Conservation (phyloP, 2,113 vertebrate species). For the Microcebus tavaratra region DNA sequence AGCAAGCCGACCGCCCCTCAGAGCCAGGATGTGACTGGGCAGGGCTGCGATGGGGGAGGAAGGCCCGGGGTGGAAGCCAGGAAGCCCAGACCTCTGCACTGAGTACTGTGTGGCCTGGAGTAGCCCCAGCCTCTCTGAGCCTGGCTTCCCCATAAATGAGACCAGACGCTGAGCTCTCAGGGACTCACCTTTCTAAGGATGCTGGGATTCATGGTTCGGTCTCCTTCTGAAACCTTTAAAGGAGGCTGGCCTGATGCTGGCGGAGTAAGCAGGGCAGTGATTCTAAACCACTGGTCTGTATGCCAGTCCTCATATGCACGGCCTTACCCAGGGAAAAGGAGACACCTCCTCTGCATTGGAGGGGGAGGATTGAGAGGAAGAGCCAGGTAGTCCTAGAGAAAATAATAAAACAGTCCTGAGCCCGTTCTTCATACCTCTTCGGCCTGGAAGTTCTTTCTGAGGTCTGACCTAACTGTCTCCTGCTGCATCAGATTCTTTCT, state of each 20-base stretch:
- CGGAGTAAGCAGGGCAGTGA: neutral
- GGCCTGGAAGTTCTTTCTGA: conserved; percentile 40
- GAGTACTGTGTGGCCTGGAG: neutral
- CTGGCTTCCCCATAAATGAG: neutral
- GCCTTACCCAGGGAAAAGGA: neutral
- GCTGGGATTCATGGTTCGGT: neutral
- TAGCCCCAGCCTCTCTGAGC: neutral
- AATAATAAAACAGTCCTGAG: neutral
- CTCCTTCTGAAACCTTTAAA: neutral
- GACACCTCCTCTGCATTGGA: neutral
- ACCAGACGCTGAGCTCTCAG: neutral
- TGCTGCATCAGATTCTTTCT: neutral
- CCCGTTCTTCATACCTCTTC: neutral
- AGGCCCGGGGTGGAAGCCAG: neutral
- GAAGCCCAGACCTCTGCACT: neutral
- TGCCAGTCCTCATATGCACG: neutral
- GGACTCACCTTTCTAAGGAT: neutral
- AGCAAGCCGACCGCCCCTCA: neutral
- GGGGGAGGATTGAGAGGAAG: neutral
- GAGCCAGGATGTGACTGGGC: neutral
- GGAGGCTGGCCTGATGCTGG: neutral
- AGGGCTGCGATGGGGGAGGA: neutral
- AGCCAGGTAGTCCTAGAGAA: neutral
- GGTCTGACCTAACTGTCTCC: neutral
- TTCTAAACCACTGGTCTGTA: neutral